phyloP scores from a whole-genome alignment of 2,797 vertebrate species.

The Typhlichthys subterraneus region DNA sequence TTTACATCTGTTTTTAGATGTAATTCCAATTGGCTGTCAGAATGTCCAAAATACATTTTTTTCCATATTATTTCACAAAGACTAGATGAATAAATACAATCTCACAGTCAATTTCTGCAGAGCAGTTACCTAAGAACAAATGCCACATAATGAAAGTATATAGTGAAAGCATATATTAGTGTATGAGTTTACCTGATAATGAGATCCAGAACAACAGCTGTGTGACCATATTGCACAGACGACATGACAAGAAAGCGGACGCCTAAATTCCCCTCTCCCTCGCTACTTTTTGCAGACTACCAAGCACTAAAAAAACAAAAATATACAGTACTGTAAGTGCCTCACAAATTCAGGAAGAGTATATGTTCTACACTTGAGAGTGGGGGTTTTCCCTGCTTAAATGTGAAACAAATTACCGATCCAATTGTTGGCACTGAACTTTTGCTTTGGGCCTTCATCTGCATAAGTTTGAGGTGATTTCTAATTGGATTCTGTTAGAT shows the following conservation, averaged over 20 bases:
- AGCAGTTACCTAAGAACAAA: slow-evolving; percentile 55
- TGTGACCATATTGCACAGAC: slow-evolving; percentile 69
- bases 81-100: not conserved
- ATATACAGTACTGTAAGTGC: not conserved
- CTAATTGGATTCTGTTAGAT: slow-evolving; percentile 6
- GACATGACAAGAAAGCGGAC: slow-evolving; percentile 52
- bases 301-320: slow-evolving; percentile 22
- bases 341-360: too few species aligned
- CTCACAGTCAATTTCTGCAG: slow-evolving; percentile 12
- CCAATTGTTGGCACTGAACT: too few species aligned
- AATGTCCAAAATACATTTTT: not conserved
- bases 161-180: slow-evolving; percentile 59
- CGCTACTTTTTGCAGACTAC: slow-evolving; percentile 40
- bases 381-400: too few species aligned
- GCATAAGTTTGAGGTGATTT: not conserved
- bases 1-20: too few species aligned
- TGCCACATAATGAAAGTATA: slow-evolving; percentile 49
- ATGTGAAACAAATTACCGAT: too few species aligned
- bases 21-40: too few species aligned
- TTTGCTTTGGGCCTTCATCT: not conserved
- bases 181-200: slow-evolving; percentile 67
- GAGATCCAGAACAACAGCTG: slow-evolving; percentile 67
- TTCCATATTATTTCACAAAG: not conserved
- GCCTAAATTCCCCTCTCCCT: slow-evolving; percentile 58
- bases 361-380: too few species aligned